Evolutionary conservation across 2,113 vertebrate species (phyloP), one percentile per base, ranked within the genome.

Genomic region (Indicator maculatus): DNA sequence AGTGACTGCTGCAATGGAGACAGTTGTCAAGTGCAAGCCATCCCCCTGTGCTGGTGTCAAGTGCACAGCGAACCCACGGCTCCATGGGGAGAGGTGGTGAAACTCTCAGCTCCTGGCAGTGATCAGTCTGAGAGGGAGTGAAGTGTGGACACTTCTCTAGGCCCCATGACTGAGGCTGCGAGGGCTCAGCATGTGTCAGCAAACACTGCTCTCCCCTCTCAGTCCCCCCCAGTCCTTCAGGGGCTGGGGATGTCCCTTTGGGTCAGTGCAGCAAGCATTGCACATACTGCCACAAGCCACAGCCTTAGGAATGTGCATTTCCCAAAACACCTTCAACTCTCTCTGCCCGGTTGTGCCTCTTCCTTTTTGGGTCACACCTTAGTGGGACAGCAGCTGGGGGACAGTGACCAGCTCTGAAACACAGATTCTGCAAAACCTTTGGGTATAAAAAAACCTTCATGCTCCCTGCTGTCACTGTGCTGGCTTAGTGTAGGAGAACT

Each of bases 71-170:
- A 86, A 79, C 21, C n/a, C 65, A 38, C 0, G 1, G 79, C 55
- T 94, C 77, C 23, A 20, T 13, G 6, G 50, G 59, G 39, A 24
- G 86, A 95, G 93, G 94, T 95, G 95, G 90, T 92, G 96, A 96
- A 96, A 95, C 86, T 83, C 72, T 87, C 45, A 1, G 88, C 88
- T 93, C 66, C 77, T 91, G 1, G 0, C 83, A 77, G 1, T 63
- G 71, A 96, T 76, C 45, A 0, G 52, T 74, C 60, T 91, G 92
- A 97, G 96, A 94, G 92, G 92, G 77, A 94, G 88, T 93, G 88
- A 96, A 97, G 95, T 95, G 93, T 3, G 2, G 69, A 89, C 89
- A 95, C 89, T 84, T 94, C 53, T 52, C 73, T 1, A 6, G 75
- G 59, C 44, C 58, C 65, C 20, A 4, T 4, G 1, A 53, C 2